A percentile compares a stretch with the other conserved stretches of the same genome.
phyloP scores from a whole-genome alignment of 2,797 vertebrate species.

The Premnoplex brunnescens region DNA sequence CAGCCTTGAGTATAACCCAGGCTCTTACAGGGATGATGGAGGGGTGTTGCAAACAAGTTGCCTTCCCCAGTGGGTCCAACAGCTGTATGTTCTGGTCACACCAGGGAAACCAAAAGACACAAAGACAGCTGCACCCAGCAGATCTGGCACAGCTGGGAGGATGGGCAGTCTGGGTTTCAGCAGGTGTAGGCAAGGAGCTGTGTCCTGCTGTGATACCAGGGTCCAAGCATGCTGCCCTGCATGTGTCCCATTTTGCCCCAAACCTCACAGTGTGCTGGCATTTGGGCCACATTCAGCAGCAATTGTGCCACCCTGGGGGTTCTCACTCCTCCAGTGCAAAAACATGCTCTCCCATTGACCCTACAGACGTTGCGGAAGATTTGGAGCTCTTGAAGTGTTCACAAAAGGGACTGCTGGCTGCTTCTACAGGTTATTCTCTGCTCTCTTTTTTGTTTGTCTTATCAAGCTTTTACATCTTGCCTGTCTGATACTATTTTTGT shows the following conservation, averaged over 20 bases:
- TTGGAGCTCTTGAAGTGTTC: not conserved
- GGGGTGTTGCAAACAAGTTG: not conserved
- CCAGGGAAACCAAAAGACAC: not conserved
- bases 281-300: accelerated
- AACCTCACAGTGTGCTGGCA: accelerated
- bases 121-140: not conserved
- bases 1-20: accelerated
- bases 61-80: not conserved
- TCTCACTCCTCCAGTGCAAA: accelerated
- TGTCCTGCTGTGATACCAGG: accelerated
- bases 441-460: not conserved
- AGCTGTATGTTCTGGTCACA: not conserved
- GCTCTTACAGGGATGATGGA: not conserved
- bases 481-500: not conserved
- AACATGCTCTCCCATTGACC: accelerated
- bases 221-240: accelerated
- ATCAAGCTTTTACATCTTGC: not conserved
- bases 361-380: not conserved
- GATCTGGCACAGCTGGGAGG: not conserved
- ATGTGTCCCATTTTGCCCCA: not conserved
- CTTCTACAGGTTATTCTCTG: not conserved
- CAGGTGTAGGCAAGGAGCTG: not conserved
- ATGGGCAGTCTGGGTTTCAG: not conserved
- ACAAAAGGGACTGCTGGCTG: not conserved
- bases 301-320: accelerated